These are phyloP conservation scores for Idris sp. DNA, from an alignment of 1,140 invertebrate species.

Conservation along the genomic window DNA sequence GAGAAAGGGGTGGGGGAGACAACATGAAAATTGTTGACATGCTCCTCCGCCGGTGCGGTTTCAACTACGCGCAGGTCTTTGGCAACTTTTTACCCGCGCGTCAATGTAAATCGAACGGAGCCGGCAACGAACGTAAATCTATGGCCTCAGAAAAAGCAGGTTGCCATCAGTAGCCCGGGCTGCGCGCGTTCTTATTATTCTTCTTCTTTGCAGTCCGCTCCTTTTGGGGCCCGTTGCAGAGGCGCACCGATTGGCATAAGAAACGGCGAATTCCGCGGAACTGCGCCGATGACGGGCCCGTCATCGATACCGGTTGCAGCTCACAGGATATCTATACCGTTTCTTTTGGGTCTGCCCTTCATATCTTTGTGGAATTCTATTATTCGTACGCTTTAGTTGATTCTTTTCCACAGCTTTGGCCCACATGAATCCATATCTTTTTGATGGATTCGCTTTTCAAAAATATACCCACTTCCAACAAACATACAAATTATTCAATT, in stretches of 20 bases:
- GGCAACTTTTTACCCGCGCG: slow-evolving; percentile 76
- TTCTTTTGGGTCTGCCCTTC: slow-evolving; percentile 45
- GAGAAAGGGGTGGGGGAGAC: too few species aligned
- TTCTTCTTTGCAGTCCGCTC: slow-evolving; percentile 63
- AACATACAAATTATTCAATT: too few species aligned
- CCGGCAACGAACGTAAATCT: slow-evolving; percentile 72
- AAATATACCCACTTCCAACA: too few species aligned
- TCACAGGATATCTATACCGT: slow-evolving; percentile 50
- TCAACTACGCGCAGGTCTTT: too few species aligned
- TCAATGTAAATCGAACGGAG: slow-evolving; percentile 74
- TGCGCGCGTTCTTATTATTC: slow-evolving; percentile 48
- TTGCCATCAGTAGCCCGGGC: slow-evolving; percentile 45
- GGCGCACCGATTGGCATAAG: slow-evolving; percentile 66
- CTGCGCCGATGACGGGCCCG: slow-evolving; percentile 55
- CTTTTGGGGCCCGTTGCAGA: slow-evolving; percentile 65
- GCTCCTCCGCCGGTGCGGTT: too few species aligned
- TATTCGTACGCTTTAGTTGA: slow-evolving; percentile 49
- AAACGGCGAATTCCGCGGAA: slow-evolving; percentile 73
- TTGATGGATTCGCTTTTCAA: too few species aligned
- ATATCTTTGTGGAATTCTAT: slow-evolving; percentile 57
- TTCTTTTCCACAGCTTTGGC: too few species aligned
- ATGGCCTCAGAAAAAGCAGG: slow-evolving; percentile 55
- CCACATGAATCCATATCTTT: too few species aligned
- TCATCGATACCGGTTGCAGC: slow-evolving; percentile 61
- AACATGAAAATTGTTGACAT: too few species aligned